phyloP scores from a whole-genome alignment of 1,140 invertebrate genomes.

The Mizuhopecten yessoensis region DNA sequence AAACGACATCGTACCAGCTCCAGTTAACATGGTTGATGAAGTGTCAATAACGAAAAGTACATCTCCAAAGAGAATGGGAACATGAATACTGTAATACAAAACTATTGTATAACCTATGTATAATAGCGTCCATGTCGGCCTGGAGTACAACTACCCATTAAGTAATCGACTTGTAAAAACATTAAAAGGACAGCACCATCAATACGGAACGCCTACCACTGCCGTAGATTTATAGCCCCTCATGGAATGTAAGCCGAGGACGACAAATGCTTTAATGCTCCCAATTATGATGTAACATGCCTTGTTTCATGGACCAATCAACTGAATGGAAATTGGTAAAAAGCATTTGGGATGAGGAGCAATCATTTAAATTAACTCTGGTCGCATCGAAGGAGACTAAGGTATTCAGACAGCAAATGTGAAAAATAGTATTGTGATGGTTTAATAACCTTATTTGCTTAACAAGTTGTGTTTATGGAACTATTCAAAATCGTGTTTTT shows the following conservation, averaged over 20 bases:
- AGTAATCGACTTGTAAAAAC: constrained; percentile 24
- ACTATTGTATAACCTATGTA: background rate
- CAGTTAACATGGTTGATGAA: background rate
- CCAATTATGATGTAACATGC: constrained; percentile 19
- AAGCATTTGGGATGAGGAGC: background rate
- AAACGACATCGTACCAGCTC: background rate
- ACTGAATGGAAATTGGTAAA: background rate
- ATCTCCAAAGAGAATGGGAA: background rate
- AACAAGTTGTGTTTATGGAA: too few relatives aligned
- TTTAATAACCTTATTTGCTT: too few relatives aligned
- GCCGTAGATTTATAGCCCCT: background rate
- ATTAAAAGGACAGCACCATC: background rate
- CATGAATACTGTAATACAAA: background rate
- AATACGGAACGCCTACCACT: too few relatives aligned
- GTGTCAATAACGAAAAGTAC: background rate
- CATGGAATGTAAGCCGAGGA: background rate
- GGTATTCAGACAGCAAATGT: too few relatives aligned
- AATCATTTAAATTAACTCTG: background rate
- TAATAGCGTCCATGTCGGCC: background rate
- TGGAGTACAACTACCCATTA: background rate
- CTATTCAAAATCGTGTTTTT: too few relatives aligned
- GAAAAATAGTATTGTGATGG: too few relatives aligned
- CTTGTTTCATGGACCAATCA: background rate
- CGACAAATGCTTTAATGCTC: background rate
- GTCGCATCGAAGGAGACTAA: too few relatives aligned